A percentile compares a stretch with the other conserved stretches of the same genome.
These are phyloP conservation scores for Micromussa lordhowensis DNA, from an alignment of 92 coral and sea anemone genomes.

Conservation along the genomic window DNA sequence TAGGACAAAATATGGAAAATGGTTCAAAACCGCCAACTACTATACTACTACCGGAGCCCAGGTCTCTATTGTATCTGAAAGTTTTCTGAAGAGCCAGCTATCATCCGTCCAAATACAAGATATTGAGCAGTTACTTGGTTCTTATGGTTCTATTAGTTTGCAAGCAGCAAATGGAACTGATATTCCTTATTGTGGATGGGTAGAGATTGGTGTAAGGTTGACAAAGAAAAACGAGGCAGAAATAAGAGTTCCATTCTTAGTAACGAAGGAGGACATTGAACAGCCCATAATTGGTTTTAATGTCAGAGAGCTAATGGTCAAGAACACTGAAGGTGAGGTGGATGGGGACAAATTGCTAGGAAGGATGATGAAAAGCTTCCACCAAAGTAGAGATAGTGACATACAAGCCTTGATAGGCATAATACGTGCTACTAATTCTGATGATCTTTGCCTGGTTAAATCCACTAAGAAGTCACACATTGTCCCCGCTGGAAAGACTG, in stretches of 20 bases:
- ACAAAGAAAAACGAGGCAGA: constrained; percentile 42
- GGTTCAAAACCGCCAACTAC: too few relatives aligned
- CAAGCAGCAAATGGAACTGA: constrained; percentile 85
- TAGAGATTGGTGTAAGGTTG: constrained; percentile 62
- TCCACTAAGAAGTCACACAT: constrained; percentile 15
- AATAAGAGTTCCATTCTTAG: constrained; percentile 69
- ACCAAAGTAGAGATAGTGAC: constrained; percentile 21
- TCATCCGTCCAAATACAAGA: too few relatives aligned
- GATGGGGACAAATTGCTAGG: constrained; percentile 39
- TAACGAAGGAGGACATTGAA: constrained; percentile 67
- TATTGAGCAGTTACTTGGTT: constrained; percentile 59
- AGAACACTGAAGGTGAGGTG: constrained; percentile 29
- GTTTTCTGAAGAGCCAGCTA: too few relatives aligned
- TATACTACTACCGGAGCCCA: too few relatives aligned
- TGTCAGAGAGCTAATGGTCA: constrained; percentile 70
- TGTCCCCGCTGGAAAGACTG: constrained; percentile 5
- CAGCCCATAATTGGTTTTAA: constrained; percentile 79
- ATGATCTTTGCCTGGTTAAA: constrained; percentile 23
- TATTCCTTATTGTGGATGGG: constrained; percentile 81
- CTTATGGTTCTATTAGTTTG: constrained; percentile 37
- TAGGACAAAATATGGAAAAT: too few relatives aligned
- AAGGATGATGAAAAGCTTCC: constrained; percentile 50
- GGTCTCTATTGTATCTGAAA: constrained; percentile 43
- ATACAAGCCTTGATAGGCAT: neutral
- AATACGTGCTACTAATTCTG: constrained; percentile 10